A percentile compares a stretch with the other conserved stretches of the same genome.
These are phyloP conservation scores for Coregonus sp. DNA, from an alignment of 2,797 vertebrate species.

Conservation along the genomic window DNA sequence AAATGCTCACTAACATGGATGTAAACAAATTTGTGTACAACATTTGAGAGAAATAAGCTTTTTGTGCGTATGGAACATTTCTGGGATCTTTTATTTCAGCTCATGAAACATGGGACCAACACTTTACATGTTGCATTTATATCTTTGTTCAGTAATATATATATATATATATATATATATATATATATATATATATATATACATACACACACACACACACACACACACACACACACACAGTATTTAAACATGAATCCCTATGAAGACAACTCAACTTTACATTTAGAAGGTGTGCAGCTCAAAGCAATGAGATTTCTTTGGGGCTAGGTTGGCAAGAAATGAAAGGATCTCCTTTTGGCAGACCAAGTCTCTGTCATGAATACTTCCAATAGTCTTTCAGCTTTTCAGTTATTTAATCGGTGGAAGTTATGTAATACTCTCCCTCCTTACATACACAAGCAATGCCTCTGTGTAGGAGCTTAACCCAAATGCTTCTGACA, in stretches of 20 bases:
- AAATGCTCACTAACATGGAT: too few species aligned
- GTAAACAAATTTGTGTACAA: too few species aligned
- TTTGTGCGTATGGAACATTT: too few species aligned
- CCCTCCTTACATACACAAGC: conserved; percentile 25
- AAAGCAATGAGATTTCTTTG: conserved; percentile 24
- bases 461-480: conserved; percentile 10
- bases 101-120: too few species aligned
- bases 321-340: conserved; percentile 28
- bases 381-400: conserved; percentile 26
- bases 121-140: too few species aligned
- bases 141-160: too few species aligned
- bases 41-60: too few species aligned
- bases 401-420: conserved; percentile 40
- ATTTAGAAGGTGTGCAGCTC: conserved; percentile 20
- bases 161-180: too few species aligned
- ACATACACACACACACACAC: too few species aligned
- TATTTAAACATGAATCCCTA: conserved; percentile 27
- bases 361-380: conserved; percentile 26
- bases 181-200: too few species aligned
- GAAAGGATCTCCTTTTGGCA: conserved; percentile 29
- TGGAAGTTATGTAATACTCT: conserved; percentile 39
- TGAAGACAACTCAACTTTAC: conserved; percentile 20
- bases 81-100: too few species aligned
- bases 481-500: conserved; percentile 28
- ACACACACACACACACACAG: neutral